phyloP scores from a whole-genome alignment of 2,888 invertebrate species.

The Caenorhabditis afra region DNA sequence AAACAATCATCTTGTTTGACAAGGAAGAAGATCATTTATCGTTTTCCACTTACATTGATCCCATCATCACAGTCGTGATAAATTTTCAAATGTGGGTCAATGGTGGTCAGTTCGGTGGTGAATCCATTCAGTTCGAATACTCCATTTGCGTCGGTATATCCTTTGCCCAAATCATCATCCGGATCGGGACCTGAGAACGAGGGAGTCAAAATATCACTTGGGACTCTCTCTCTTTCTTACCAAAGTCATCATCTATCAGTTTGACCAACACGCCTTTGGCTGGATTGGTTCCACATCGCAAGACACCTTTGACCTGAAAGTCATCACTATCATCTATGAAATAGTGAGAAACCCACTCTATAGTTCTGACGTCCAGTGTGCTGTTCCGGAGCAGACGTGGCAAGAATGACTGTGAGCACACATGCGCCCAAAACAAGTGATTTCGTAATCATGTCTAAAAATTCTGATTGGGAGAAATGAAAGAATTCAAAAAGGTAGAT shows the following conservation, averaged over 20 bases:
- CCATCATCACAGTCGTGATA: constrained; percentile 80
- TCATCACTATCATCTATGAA: not conserved
- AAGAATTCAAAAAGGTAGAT: not conserved
- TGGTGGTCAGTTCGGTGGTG: constrained; percentile 78
- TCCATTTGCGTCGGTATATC: constrained; percentile 74
- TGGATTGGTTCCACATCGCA: constrained; percentile 75
- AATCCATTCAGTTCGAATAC: constrained; percentile 72
- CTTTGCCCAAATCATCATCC: constrained; percentile 76
- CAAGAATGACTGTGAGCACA: constrained; percentile 8
- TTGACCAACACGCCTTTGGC: constrained; percentile 76
- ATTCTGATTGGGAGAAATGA: not conserved
- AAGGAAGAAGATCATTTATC: not conserved
- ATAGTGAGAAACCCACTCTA: constrained; percentile 54
- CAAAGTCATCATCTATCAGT: constrained; percentile 80
- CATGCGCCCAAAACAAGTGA: constrained; percentile 8
- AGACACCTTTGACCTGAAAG: constrained; percentile 70
- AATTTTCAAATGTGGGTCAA: constrained; percentile 79
- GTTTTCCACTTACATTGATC: constrained; percentile 65
- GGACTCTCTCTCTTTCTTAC: constrained; percentile 43
- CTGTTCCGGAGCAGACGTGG: constrained; percentile 50
- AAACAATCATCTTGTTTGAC: constrained; percentile 9
- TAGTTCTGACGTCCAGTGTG: constrained; percentile 72
- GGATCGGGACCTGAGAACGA: constrained; percentile 72
- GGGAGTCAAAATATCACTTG: not conserved
- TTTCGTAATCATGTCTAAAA: constrained; percentile 29